A percentile compares a stretch with the other conserved stretches of the same genome.
Conservation (phyloP, 2,113 vertebrate genomes). For the Taurulus bubalis region DNA sequence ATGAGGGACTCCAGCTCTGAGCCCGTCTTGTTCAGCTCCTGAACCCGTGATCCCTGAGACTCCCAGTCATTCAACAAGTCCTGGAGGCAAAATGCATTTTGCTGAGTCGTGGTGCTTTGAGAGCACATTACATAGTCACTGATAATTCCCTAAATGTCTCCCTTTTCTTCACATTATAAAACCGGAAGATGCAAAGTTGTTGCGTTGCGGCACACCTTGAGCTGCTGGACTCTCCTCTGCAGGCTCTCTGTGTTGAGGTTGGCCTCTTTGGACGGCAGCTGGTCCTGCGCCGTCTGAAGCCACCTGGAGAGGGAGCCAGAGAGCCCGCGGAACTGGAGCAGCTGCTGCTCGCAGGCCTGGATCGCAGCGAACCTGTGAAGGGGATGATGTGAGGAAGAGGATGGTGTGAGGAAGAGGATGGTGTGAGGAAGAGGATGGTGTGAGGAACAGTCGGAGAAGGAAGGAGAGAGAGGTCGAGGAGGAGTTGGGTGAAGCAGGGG, state of each 20-base stretch:
- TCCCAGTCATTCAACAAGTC: slow-evolving; percentile 90
- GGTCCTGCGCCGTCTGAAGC: slow-evolving; percentile 90
- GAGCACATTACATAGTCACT: background rate
- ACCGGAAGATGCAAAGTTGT: background rate
- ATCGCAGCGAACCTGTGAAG: slow-evolving; percentile 72
- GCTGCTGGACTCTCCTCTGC: slow-evolving; percentile 87
- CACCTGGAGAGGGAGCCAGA: slow-evolving; percentile 88
- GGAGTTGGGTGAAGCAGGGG: background rate
- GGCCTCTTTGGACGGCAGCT: slow-evolving; percentile 86
- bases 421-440: no score
- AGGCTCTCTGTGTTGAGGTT: slow-evolving; percentile 87
- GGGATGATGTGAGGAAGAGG: background rate
- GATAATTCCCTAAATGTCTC: background rate
- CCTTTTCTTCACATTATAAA: background rate
- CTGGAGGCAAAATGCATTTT: slow-evolving; percentile 72
- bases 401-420: no score
- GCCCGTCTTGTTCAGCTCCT: slow-evolving; percentile 89
- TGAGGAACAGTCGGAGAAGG: background rate
- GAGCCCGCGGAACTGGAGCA: slow-evolving; percentile 80
- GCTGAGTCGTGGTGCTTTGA: background rate
- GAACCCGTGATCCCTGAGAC: slow-evolving; percentile 84
- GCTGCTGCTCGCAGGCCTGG: slow-evolving; percentile 83
- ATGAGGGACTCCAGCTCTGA: slow-evolving; percentile 92
- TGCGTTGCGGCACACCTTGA: slow-evolving; percentile 84
- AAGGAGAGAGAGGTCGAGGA: background rate